Evolutionary conservation across 2,888 invertebrate genomes (phyloP).

Genomic region (Lithosia quadra): DNA sequence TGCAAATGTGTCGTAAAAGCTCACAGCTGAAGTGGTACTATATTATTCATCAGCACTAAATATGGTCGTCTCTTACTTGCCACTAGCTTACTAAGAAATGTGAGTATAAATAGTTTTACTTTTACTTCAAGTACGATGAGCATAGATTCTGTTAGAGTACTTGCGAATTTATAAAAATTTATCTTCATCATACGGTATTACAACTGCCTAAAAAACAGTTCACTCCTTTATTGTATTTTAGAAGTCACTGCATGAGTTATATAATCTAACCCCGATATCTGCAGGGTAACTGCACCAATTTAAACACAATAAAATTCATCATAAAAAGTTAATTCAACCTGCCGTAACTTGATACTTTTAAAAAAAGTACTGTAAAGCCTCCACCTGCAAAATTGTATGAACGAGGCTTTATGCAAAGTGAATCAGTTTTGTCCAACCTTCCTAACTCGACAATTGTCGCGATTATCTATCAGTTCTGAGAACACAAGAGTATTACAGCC

Average conservation of each 20-base stretch:
- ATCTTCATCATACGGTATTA: not conserved
- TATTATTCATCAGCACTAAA: not conserved
- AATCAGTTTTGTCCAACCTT: conserved; percentile 64
- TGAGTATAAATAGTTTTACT: not conserved
- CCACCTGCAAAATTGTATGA: not conserved
- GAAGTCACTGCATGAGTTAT: not conserved
- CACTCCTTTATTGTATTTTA: not conserved
- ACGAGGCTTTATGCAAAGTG: conserved; percentile 55
- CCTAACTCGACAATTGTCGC: conserved; percentile 55
- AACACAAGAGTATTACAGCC: conserved; percentile 52
- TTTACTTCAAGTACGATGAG: not conserved
- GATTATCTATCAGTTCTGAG: conserved; percentile 57
- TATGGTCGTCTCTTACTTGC: not conserved
- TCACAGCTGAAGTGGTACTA: not conserved
- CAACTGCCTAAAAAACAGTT: not conserved
- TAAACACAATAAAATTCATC: not conserved
- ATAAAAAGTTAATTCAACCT: not conserved
- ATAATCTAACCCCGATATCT: not conserved
- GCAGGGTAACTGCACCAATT: not conserved
- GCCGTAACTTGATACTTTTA: not conserved
- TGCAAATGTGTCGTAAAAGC: not conserved
- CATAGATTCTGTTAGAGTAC: not conserved
- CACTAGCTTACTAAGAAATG: not conserved
- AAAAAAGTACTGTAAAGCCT: not conserved
- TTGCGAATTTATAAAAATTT: not conserved